A percentile compares a stretch with the other conserved stretches of the same genome.
These are phyloP conservation scores for Octonoba sinensis DNA, from an alignment of 2,888 invertebrate genomes.

Conservation along the genomic window DNA sequence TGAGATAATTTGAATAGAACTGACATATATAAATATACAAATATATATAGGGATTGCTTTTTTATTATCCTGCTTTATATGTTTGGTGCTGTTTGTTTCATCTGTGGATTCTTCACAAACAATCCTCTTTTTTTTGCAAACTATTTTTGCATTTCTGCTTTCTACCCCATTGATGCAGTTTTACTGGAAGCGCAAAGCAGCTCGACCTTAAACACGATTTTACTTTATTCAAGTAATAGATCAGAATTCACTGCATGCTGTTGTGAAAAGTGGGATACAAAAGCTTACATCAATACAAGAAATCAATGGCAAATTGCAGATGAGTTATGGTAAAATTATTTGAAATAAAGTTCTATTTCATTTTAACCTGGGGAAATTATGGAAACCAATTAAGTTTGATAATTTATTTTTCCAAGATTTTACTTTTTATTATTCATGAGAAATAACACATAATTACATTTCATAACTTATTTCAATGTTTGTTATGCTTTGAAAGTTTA, in stretches of 20 bases:
- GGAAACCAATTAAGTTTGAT: too few species aligned
- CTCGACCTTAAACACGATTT: not conserved
- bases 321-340: slow-evolving; percentile 2
- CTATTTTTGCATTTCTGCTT: not conserved
- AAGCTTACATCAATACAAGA: not conserved
- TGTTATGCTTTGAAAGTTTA: too few species aligned
- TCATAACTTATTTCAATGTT: too few species aligned
- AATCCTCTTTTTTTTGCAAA: not conserved
- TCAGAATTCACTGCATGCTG: slow-evolving; percentile 5
- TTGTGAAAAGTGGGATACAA: not conserved
- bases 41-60: not conserved
- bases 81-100: not conserved
- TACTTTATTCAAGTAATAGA: not conserved
- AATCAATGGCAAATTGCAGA: slow-evolving; percentile 13
- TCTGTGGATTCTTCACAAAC: not conserved
- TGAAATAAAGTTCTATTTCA: not conserved
- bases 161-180: too few species aligned
- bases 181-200: too few species aligned
- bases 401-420: too few species aligned
- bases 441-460: too few species aligned
- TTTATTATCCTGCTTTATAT: not conserved
- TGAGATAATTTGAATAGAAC: too few species aligned
- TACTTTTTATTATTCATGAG: too few species aligned
- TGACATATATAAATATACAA: too few species aligned
- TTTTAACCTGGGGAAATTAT: too few species aligned